Evolutionary conservation across 2,113 vertebrate genomes (phyloP), one percentile per base, ranked within the genome.

Genomic region (Nerophis ophidion): DNA sequence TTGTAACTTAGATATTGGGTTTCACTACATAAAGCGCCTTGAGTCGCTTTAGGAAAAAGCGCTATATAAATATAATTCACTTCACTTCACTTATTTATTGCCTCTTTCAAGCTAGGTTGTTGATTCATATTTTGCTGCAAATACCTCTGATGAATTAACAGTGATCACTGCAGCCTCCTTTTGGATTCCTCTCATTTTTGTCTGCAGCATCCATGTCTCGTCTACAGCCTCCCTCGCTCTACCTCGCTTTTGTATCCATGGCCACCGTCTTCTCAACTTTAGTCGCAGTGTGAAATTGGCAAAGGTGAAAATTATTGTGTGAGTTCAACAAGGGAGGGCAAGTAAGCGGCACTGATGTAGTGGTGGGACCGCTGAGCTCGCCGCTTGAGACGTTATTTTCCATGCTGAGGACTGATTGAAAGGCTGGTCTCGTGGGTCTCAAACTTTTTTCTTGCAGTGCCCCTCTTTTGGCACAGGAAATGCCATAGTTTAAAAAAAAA

Each of bases 271-370:
- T 69, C 48, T 73, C 63, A 63, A 60, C 58, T 62, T 60, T 17
- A 54, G 47, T 81, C 45, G 48, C 4, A 11, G 26, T 68, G 61
- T 45, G 61, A 71, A 73, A 72, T 66, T 68, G 70, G 58, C 64
- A 71, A 68, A 84, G 72, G 72, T 80, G 67, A 72, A 75, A 81
- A 70, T 54, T 48, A 57, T 62, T 42, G 70, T 58, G 59, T 42
- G 66, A 76, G 63, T 73, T 79, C 63, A 68, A 70, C 71, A 49
- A 71, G 73, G 14, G 51, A 33, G 63, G 53, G 70, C 70, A 72
- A 72, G 61, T 71, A 63, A 81, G 48, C 36, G 60, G 66, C 71
- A 64, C 65, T 45, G 76, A 76, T 77, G 60, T 53, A 46, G 62
- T 50, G 54, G 47, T 65, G 60, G 63, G 60, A 68, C 72, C 59